These are phyloP conservation scores for Charina bottae DNA, from an alignment of 2,113 vertebrate genomes.

Conservation along the genomic window DNA sequence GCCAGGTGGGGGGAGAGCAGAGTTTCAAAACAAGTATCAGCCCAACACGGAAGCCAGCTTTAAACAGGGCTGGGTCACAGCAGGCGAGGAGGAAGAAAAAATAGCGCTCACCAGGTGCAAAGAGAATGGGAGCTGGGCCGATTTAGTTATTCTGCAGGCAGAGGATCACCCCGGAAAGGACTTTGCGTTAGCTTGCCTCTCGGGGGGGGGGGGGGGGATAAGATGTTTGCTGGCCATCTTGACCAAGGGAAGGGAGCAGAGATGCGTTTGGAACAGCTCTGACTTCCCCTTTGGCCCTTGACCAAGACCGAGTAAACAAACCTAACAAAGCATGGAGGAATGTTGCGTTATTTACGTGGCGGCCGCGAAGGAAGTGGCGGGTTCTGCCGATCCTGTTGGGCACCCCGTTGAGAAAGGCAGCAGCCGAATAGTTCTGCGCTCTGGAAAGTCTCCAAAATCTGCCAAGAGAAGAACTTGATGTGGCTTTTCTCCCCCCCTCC, in stretches of 20 bases:
- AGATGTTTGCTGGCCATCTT: background rate
- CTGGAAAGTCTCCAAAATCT: background rate
- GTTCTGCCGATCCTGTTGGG: background rate
- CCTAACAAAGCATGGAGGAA: background rate
- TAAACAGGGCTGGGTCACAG: too few relatives aligned
- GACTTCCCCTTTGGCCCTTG: background rate
- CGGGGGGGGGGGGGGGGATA: too few relatives aligned
- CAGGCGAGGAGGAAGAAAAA: too few relatives aligned
- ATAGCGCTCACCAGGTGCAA: too few relatives aligned
- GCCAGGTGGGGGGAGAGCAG: too few relatives aligned
- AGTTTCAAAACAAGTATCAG: too few relatives aligned
- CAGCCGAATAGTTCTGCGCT: background rate
- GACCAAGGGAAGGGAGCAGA: background rate
- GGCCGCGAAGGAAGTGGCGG: background rate
- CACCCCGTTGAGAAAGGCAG: background rate
- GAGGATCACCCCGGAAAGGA: too few relatives aligned
- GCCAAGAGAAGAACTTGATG: background rate
- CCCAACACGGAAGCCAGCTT: too few relatives aligned
- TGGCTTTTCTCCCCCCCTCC: background rate
- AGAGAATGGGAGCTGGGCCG: too few relatives aligned
- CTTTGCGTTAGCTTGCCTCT: too few relatives aligned
- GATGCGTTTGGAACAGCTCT: background rate
- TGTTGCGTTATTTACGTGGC: background rate
- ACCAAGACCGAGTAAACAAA: background rate
- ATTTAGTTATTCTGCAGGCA: too few relatives aligned